phyloP scores from a whole-genome alignment of 2,113 vertebrate species.

The Oncorhynchus mykiss region DNA sequence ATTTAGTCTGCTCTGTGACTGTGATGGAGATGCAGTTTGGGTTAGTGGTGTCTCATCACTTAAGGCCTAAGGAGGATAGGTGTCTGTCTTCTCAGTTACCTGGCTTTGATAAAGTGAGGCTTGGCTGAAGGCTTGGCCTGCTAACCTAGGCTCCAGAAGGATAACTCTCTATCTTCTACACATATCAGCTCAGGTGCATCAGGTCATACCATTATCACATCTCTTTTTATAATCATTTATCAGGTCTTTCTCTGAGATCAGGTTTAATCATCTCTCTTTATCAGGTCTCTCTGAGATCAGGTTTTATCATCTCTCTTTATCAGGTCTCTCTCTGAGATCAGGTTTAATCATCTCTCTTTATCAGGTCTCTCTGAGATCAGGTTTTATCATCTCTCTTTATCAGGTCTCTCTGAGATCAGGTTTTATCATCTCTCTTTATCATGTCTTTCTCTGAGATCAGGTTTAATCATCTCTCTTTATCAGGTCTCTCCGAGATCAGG shows the following conservation, averaged over 20 bases:
- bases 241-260: slow-evolving; percentile 21
- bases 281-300: slow-evolving; percentile 35
- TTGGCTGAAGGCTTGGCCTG: neutral
- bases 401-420: too few species aligned
- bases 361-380: too few species aligned
- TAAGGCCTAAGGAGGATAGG: slow-evolving; percentile 10
- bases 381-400: too few species aligned
- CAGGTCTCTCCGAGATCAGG: slow-evolving; percentile 17
- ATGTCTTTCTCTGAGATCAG: slow-evolving; percentile 8
- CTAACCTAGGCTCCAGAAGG: neutral
- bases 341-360: too few species aligned
- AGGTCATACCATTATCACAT: neutral
- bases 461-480: slow-evolving; percentile 24
- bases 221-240: neutral
- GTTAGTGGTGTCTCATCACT: slow-evolving; percentile 7
- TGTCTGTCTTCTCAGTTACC: slow-evolving; percentile 23
- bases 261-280: slow-evolving; percentile 36
- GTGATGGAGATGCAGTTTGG: neutral
- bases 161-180: too few species aligned
- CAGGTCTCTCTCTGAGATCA: too few species aligned
- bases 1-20: neutral
- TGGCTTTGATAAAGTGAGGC: neutral
- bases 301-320: too few species aligned
- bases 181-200: too few species aligned
- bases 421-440: too few species aligned